A percentile compares a stretch with the other conserved stretches of the same genome.
phyloP scores from a whole-genome alignment of 2,888 invertebrate genomes.

The Lasioglossum oenotherae region DNA sequence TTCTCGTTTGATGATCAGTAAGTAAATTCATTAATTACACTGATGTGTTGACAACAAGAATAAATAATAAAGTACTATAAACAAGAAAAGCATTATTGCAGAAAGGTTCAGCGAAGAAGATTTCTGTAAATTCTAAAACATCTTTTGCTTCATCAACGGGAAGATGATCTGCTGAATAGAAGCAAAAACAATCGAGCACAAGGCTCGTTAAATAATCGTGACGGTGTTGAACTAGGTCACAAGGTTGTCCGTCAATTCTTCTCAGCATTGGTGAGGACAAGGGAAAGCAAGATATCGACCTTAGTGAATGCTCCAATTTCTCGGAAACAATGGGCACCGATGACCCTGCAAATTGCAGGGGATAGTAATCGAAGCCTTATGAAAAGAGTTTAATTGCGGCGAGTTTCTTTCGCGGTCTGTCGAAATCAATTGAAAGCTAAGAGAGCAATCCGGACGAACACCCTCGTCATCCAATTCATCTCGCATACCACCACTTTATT shows the following conservation, averaged over 20 bases:
- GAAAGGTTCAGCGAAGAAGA: too few species aligned
- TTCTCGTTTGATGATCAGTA: not conserved
- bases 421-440: not conserved
- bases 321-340: constrained; percentile 26
- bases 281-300: constrained; percentile 29
- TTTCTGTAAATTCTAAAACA: too few species aligned
- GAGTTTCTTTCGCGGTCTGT: constrained; percentile 1
- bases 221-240: constrained; percentile 41
- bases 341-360: constrained; percentile 40
- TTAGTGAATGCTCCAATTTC: constrained; percentile 51
- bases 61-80: too few species aligned
- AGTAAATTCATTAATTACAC: too few species aligned
- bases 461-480: constrained; percentile 1
- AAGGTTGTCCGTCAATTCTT: constrained; percentile 41
- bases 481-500: not conserved
- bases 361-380: constrained; percentile 25
- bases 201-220: constrained; percentile 48
- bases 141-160: not conserved
- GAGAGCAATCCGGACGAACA: not conserved
- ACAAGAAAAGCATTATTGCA: not conserved
- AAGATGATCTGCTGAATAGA: not conserved
- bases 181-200: constrained; percentile 41
- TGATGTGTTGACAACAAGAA: not conserved
- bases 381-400: constrained; percentile 26
- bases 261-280: constrained; percentile 20